A percentile compares a stretch with the other conserved stretches of the same genome.
Conservation (phyloP, 2,888 invertebrate genomes). For the Cryptosula pallasiana region DNA sequence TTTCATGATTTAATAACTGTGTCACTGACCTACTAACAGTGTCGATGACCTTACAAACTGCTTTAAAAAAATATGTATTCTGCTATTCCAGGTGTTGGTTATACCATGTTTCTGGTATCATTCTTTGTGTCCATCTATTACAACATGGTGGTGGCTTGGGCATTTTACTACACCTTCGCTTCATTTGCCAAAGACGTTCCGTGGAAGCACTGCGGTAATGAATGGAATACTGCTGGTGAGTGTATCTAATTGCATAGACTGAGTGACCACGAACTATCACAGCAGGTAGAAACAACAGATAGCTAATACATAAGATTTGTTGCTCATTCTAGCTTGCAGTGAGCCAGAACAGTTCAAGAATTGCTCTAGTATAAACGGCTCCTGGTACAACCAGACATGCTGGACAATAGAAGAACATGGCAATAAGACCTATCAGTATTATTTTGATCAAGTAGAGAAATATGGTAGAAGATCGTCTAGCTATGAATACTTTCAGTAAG, state of each 20-base stretch:
- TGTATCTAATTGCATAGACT: too few relatives aligned
- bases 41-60: too few relatives aligned
- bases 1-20: too few relatives aligned
- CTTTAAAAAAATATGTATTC: too few relatives aligned
- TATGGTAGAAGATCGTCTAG: constrained; percentile 39
- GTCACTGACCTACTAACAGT: too few relatives aligned
- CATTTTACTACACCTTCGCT: constrained; percentile 56
- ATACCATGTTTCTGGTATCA: constrained; percentile 58
- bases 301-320: too few relatives aligned
- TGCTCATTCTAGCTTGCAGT: constrained; percentile 22
- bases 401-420: constrained; percentile 31
- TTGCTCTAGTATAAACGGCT: constrained; percentile 50
- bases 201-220: constrained; percentile 54
- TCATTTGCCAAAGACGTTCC: constrained; percentile 53
- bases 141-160: constrained; percentile 59
- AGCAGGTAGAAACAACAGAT: too few relatives aligned
- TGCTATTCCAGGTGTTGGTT: constrained; percentile 57
- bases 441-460: constrained; percentile 30
- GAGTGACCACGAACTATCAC: too few relatives aligned
- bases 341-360: constrained; percentile 31
- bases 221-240: constrained; percentile 53
- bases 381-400: constrained; percentile 46
- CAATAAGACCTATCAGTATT: constrained; percentile 32
- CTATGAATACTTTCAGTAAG: constrained; percentile 58
- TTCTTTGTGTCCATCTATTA: constrained; percentile 57